Conservation (phyloP, 2,888 invertebrate species). For the Autographa gamma region DNA sequence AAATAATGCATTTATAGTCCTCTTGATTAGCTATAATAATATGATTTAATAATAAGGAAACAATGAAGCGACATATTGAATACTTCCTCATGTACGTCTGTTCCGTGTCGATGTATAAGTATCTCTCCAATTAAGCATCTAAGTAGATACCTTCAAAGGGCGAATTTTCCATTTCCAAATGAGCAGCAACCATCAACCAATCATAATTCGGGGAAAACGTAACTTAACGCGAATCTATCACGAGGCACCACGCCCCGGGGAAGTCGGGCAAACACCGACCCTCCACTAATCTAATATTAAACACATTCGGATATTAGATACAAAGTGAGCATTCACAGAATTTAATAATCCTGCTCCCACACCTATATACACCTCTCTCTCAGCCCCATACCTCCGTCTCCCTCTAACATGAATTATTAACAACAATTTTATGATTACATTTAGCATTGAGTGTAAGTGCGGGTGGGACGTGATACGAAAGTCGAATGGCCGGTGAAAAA, state of each 20-base stretch:
- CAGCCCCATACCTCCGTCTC: conserved; percentile 62
- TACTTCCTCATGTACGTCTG: neutral
- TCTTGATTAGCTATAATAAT: neutral
- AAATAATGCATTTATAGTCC: too few relatives aligned
- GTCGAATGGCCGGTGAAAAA: conserved; percentile 82
- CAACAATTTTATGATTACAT: conserved; percentile 89
- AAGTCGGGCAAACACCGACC: conserved; percentile 70
- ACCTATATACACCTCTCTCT: conserved; percentile 66
- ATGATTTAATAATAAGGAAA: neutral
- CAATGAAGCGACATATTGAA: neutral
- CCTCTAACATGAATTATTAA: conserved; percentile 85
- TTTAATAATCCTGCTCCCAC: conserved; percentile 86
- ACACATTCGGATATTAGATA: conserved; percentile 89
- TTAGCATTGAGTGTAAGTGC: conserved; percentile 85
- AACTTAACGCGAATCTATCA: conserved; percentile 80
- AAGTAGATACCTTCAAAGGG: conserved; percentile 60
- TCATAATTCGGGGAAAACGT: conserved; percentile 79
- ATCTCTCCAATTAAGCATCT: conserved; percentile 42
- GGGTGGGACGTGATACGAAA: conserved; percentile 83
- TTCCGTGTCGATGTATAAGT: conserved; percentile 36
- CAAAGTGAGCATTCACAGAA: conserved; percentile 89
- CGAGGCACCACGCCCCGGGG: conserved; percentile 78
- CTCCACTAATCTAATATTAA: conserved; percentile 88
- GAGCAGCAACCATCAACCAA: conserved; percentile 78
- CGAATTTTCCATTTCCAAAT: conserved; percentile 79